These are phyloP conservation scores for Pyrgilauda ruficollis DNA, from an alignment of 2,113 vertebrate genomes.

Conservation along the genomic window DNA sequence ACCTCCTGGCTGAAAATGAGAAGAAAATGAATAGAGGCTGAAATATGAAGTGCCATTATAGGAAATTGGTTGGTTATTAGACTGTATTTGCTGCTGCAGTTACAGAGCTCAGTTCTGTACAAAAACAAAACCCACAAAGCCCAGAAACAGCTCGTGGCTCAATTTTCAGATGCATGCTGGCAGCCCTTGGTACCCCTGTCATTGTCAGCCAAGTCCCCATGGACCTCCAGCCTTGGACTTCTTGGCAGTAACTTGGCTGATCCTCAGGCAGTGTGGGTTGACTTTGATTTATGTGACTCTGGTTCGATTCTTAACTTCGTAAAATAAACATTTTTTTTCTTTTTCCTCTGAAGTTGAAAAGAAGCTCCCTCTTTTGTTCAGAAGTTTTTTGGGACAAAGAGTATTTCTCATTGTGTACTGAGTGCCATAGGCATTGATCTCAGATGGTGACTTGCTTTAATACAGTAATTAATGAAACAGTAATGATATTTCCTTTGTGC, in stretches of 20 bases:
- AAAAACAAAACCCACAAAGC: neutral
- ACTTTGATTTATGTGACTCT: slow-evolving; percentile 14
- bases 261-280: neutral
- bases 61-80: slow-evolving; percentile 27
- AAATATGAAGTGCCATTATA: slow-evolving; percentile 20
- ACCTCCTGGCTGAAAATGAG: neutral
- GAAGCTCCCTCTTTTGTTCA: neutral
- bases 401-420: neutral
- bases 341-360: neutral
- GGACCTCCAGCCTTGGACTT: neutral
- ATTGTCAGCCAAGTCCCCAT: neutral
- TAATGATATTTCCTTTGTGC: slow-evolving; percentile 31
- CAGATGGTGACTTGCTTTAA: neutral
- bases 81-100: neutral
- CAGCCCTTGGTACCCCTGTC: neutral
- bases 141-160: neutral
- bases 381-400: neutral
- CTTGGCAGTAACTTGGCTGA: neutral
- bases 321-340: neutral
- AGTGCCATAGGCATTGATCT: neutral
- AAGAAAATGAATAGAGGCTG: slow-evolving; percentile 4
- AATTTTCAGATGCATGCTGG: neutral
- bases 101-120: neutral
- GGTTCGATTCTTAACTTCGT: neutral
- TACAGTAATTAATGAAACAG: slow-evolving; percentile 54